Evolutionary conservation across 2,888 invertebrate species (phyloP), one percentile per base, ranked within the genome.

Genomic region (Volucella bombylans): DNA sequence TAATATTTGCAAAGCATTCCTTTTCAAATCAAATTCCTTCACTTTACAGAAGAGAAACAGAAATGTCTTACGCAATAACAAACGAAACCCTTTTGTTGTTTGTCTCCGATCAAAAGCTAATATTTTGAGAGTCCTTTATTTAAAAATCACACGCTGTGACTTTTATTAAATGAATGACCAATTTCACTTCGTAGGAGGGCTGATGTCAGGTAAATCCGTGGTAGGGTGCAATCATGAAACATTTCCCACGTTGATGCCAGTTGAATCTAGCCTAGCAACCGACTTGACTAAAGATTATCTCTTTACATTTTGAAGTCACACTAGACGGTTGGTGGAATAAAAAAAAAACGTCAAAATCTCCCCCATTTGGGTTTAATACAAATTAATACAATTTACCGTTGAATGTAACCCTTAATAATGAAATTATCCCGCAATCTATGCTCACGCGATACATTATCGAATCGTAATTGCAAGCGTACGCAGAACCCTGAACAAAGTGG

Each of bases 331-430:
- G 23, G 45, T 49, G 11, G 6, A 38, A 59, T 12, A 45, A 14
- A 55, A 43, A 52, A n/a, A 52, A 67, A 11, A 43, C 15, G 31
- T 41, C 12, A 76, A 49, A 4, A 31, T 31, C 31, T 31, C 6
- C 31, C 31, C 6, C 6, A 31, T 31, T 31, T 31, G 80, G 57
- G 71, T 64, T 67, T 65, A 57, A n/a, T 50, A 52, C 18, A 55
- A 73, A 82, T 79, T 64, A 69, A 10, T 59, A 52, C 43, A 68
- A 57, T 72, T 59, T 59, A 76, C 68, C 61, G 57, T 23, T 9
- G 50, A 55, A 57, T 55, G 47, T 52, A 81, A 85, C 85, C 81
- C 85, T 77, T 77, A 59, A 85, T 85, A 85, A 85, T 85, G 81
- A 81, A 85, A 85, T 85, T 85, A 81, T 72, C 85, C 68, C 71